Evolutionary conservation across 2,888 invertebrate species (phyloP), one percentile per base, ranked within the genome.

Genomic region (Homarus gammarus): DNA sequence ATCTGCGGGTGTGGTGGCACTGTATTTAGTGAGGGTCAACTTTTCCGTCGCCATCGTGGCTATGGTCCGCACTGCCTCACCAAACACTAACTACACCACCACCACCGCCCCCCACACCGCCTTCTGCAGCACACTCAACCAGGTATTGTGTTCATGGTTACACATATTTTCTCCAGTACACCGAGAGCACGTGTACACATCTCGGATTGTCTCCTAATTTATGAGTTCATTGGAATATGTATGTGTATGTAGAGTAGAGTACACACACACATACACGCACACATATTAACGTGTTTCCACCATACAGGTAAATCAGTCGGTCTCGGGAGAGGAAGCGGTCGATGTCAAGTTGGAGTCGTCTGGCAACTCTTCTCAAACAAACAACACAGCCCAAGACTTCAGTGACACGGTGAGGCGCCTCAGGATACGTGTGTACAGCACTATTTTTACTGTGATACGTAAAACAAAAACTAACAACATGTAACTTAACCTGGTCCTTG

Each of bases 11-110:
- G 75, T 84, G n/a, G 77, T 84, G 40, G 22, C 36, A 15, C 84
- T 86, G 27, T 86, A 78, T 49, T 22, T 78, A 8, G 44, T 51
- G 22, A 31, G 78, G 36, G 68, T 78, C 64, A 86, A 86, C 70
- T 8, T 86, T 44, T 86, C 85, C n/a, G 85, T 86, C 49, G 51
- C 78, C 12, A 77, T 86, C 10, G 78, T 86, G 33, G 85, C 85
- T 31, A 86, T 86, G 85, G 78, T 78, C 38, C 38, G 61, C 27
- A 31, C 56, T 12, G 12, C 51, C n/a, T 10, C 40, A 3, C 6
- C 77, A 44, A 22, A 22, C 22, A 61, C 10, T 1, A 12, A n/a
- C 40, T 15, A 2, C 75, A 22, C 18, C 27, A 40, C 51, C 51
- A 18, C 51, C 1, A 31, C 2, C 15, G n/a, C 56, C 10, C 12